Evolutionary conservation across 2,797 vertebrate species (phyloP).

Genomic region (Spea hammondii): DNA sequence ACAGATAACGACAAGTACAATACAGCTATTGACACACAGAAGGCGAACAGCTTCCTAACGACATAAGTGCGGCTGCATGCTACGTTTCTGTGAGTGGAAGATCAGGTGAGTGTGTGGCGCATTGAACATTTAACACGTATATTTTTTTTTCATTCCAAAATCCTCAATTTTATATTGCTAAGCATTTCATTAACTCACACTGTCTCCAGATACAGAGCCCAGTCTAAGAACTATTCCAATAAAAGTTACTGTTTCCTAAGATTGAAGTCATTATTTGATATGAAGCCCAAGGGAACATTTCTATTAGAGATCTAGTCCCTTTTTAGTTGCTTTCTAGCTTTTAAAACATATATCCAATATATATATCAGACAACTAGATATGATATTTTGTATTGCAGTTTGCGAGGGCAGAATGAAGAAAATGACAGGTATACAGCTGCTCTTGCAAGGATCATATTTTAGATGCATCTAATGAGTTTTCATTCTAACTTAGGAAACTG

Average conservation of each 20-base stretch:
- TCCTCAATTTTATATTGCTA: neutral
- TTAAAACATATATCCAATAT: neutral
- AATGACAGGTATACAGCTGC: neutral
- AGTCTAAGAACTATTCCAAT: neutral
- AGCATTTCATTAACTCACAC: neutral
- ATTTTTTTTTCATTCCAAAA: no score
- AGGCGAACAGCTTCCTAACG: no score
- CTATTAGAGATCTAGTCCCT: neutral
- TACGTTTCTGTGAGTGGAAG: no score
- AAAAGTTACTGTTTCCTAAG: neutral
- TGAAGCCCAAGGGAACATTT: neutral
- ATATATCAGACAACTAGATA: neutral
- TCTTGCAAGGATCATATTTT: neutral
- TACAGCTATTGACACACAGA: no score
- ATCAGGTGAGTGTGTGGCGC: no score
- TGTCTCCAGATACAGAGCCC: neutral
- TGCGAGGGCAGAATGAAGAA: neutral
- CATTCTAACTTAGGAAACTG: neutral
- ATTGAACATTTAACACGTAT: no score
- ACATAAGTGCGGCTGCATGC: no score
- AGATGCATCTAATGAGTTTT: slow-evolving; percentile 3
- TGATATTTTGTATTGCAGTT: slow-evolving; percentile 10
- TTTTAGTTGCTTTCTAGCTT: neutral
- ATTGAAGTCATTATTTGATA: slow-evolving; percentile 9
- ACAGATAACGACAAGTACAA: no score